Base-by-base conservation (phyloP, 1,140 invertebrate species). In the Hesperophylax magnus region DNA sequence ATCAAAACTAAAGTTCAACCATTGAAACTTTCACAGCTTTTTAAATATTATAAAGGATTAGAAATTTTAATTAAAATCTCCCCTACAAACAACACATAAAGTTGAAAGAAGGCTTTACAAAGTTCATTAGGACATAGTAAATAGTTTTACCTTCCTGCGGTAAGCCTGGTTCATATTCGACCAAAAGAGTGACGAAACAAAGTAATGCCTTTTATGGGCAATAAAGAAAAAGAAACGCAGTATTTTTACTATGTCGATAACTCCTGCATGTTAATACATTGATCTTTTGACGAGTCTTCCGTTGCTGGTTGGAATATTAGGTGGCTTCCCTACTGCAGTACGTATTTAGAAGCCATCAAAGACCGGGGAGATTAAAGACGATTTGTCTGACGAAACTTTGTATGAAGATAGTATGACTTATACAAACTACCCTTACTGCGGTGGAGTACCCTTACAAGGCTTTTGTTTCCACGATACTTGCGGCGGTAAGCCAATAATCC, bases 311-410 rank as follows among this genome's bases (percentile, higher is more conserved):
- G 15, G 39, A 22, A 72, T 56, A 54, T 72, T 31, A 18, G 52
- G 17, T 53, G 22, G 47, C 69, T 53, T 17, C 47, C 47, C 47
- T 20, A 72, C 69, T 17, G 20, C 17, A 69, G 17, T 22, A 72
- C 31, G 82, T 75, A 78, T 79, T 83, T 75, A 56, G 82, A 83
- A 81, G 82, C 82, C 82, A 75, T 81, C 79, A 83, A 83, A 83
- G 82, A 77, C 79, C 77, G 71, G 67, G 18, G 47, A 83, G 82
- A 83, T 83, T 83, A 83, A 80, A 71, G 77, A 79, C 79, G 79
- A 83, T 83, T 77, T 47, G 78, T 80, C 69, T 52, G 47, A 18
- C 52, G 47, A 24, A 72, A 72, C 69, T 72, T 72, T 72, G 47
- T 72, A 31, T 53, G 69, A 56, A 72, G 69, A 53, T 22, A 22